phyloP scores from a whole-genome alignment of 2,797 vertebrate species.

The Gephyroberyx darwinii region DNA sequence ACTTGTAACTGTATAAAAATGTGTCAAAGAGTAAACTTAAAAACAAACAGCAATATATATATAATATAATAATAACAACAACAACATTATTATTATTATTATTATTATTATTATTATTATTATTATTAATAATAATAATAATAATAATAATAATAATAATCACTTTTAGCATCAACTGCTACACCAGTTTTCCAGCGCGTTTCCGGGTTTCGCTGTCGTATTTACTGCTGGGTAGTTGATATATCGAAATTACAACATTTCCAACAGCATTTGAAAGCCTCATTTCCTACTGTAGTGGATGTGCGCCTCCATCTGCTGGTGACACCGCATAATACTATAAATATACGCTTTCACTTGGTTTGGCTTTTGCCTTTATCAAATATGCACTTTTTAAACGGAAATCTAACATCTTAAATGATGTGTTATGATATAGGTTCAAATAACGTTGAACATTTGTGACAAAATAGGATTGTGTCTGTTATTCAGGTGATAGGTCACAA shows the following conservation, averaged over 20 bases:
- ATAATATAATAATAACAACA: too few species aligned
- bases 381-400: background rate
- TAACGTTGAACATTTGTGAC: rapidly evolving
- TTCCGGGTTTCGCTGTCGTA: too few species aligned
- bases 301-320: constrained; percentile 55
- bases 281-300: background rate
- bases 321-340: background rate
- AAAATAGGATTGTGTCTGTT: background rate
- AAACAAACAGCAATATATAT: too few species aligned
- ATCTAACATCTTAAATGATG: rapidly evolving
- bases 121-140: too few species aligned
- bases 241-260: constrained; percentile 9
- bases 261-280: background rate
- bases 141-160: too few species aligned
- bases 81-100: too few species aligned
- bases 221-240: background rate
- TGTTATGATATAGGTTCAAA: background rate
- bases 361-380: background rate
- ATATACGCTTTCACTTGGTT: background rate
- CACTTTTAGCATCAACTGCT: too few species aligned
- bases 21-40: too few species aligned
- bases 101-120: too few species aligned
- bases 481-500: constrained; percentile 74
- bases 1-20: too few species aligned
- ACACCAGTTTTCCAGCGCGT: too few species aligned